A percentile compares a stretch with the other conserved stretches of the same genome.
Evolutionary conservation across 2,797 vertebrate genomes (phyloP).

Genomic region (Leuciscus waleckii): DNA sequence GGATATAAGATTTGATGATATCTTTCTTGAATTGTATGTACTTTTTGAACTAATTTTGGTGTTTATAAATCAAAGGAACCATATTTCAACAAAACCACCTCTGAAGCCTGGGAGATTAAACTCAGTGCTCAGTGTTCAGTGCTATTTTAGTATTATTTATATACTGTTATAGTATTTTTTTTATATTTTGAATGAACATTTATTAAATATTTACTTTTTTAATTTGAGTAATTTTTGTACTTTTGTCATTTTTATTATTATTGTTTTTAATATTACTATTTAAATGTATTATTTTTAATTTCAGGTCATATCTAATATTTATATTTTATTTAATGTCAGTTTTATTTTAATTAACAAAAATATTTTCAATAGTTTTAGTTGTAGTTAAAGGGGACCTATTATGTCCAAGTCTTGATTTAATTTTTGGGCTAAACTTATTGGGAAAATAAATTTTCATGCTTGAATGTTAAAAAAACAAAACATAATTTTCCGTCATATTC

Average conservation of each 20-base stretch:
- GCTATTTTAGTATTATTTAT: background rate
- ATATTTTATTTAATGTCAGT: background rate
- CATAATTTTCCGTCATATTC: no score
- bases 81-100: background rate
- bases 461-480: no score
- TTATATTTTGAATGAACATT: background rate
- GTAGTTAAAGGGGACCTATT: no score
- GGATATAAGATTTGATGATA: background rate
- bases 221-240: background rate
- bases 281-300: no score
- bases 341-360: background rate
- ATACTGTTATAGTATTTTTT: background rate
- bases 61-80: no score
- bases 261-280: background rate
- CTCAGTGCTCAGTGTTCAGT: background rate
- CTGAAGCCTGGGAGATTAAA: background rate
- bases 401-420: no score
- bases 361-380: no score
- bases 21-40: background rate
- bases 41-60: no score
- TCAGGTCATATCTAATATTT: no score
- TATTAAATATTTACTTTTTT: background rate
- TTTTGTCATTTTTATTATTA: background rate
- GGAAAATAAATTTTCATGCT: no score
- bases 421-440: no score